These are phyloP conservation scores for Julus scandinavius DNA, from an alignment of 2,888 invertebrate species.

Conservation along the genomic window DNA sequence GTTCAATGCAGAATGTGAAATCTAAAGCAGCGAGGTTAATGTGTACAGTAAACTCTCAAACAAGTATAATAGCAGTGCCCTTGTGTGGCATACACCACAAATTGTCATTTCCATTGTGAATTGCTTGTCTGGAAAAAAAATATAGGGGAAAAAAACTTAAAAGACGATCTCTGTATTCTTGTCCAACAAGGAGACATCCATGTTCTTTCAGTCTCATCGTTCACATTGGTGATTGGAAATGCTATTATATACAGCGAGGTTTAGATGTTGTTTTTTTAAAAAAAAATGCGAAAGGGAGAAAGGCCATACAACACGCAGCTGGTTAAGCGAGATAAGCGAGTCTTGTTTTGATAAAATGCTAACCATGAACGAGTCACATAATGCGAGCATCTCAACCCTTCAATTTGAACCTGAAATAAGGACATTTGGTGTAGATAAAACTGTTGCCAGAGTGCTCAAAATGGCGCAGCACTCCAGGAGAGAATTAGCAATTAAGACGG, in stretches of 20 bases:
- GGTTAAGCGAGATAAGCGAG: constrained; percentile 34
- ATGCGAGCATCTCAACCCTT: constrained; percentile 4
- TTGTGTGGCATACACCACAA: background rate
- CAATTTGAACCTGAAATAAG: constrained; percentile 30
- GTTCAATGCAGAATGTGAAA: background rate
- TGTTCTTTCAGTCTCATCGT: background rate
- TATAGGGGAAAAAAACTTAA: background rate
- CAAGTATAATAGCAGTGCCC: background rate
- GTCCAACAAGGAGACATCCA: background rate
- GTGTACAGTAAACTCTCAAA: background rate
- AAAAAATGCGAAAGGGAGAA: background rate
- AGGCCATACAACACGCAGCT: background rate
- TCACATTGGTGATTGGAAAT: constrained; percentile 8
- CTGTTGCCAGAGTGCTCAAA: constrained; percentile 2
- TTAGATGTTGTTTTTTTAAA: background rate
- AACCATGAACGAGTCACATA: constrained; percentile 16
- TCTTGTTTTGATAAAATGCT: constrained; percentile 30
- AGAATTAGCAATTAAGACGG: constrained; percentile 14
- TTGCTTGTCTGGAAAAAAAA: background rate
- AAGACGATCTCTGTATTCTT: background rate
- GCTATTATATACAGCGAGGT: background rate
- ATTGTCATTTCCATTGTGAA: background rate
- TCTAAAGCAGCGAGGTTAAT: background rate
- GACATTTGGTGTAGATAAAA: constrained; percentile 7
- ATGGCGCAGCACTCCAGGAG: background rate